Evolutionary conservation across 2,888 invertebrate species (phyloP).

Genomic region (Ametastegia equiseti): DNA sequence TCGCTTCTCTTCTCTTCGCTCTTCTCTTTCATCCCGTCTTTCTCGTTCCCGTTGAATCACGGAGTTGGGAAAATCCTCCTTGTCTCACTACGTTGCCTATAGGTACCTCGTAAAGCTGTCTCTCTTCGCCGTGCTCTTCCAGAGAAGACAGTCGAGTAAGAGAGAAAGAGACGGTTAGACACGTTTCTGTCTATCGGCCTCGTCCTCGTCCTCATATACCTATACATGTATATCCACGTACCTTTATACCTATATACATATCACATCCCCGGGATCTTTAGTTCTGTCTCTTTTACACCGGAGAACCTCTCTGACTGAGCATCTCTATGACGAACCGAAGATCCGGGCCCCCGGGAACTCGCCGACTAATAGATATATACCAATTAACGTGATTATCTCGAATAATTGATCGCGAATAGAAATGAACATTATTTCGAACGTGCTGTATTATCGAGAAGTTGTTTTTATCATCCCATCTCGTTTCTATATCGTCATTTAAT

Average conservation of each 20-base stretch:
- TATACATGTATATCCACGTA: no score
- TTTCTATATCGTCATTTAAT: neutral
- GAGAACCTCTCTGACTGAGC: neutral
- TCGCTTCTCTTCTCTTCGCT: slow-evolving; percentile 33
- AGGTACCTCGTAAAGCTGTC: slow-evolving; percentile 35
- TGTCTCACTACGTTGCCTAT: slow-evolving; percentile 26
- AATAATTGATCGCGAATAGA: slow-evolving; percentile 51
- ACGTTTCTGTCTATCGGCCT: neutral
- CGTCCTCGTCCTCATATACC: slow-evolving; percentile 8
- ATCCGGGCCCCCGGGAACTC: slow-evolving; percentile 27
- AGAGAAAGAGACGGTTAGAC: neutral
- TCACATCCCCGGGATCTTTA: neutral
- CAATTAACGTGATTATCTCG: slow-evolving; percentile 53
- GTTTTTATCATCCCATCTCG: neutral
- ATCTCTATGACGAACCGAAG: slow-evolving; percentile 5
- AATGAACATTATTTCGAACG: slow-evolving; percentile 47
- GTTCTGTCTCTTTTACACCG: slow-evolving; percentile 16
- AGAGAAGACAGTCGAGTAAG: neutral
- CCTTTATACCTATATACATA: neutral
- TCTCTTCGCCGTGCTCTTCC: slow-evolving; percentile 16
- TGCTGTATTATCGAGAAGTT: neutral
- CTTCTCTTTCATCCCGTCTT: neutral
- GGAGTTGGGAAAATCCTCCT: neutral
- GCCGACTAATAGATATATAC: slow-evolving; percentile 51
- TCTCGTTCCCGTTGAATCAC: slow-evolving; percentile 24